A percentile compares a stretch with the other conserved stretches of the same genome.
phyloP scores from a whole-genome alignment of 2,888 invertebrate species.

The Melipona bicolor region DNA sequence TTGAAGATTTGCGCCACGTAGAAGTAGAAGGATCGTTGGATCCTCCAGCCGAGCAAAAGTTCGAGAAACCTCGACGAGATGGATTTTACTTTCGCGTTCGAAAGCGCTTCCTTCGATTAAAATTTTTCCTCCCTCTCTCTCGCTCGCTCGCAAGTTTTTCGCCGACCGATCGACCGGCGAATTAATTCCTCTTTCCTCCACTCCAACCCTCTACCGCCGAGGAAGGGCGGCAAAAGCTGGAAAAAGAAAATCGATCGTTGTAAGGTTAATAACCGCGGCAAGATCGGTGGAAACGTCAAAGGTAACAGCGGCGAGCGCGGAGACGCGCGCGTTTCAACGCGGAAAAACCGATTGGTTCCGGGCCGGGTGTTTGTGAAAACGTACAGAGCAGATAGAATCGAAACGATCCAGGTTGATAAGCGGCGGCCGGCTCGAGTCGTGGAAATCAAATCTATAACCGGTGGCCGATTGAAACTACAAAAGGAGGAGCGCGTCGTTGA shows the following conservation, averaged over 20 bases:
- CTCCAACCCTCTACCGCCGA: too few relatives aligned
- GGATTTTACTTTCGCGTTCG: neutral
- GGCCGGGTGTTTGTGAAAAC: constrained; percentile 1
- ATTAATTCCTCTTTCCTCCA: accelerated
- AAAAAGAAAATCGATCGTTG: neutral
- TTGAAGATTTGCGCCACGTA: neutral
- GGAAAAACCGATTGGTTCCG: constrained; percentile 1
- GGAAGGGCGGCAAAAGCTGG: neutral
- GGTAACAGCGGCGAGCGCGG: neutral
- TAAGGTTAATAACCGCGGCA: neutral
- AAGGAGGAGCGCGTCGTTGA: constrained; percentile 31
- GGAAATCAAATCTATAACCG: constrained; percentile 62
- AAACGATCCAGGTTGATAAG: constrained; percentile 40
- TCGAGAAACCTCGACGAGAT: neutral
- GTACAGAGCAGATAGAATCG: constrained; percentile 32
- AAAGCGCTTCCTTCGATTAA: neutral
- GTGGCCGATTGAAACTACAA: constrained; percentile 37
- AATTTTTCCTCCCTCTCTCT: neutral
- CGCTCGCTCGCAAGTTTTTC: neutral
- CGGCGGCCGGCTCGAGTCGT: constrained; percentile 43
- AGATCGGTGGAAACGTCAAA: neutral
- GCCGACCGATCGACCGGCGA: neutral
- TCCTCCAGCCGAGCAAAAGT: neutral
- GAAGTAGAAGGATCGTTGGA: neutral
- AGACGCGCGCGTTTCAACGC: neutral